phyloP scores from a whole-genome alignment of 2,797 vertebrate species.

The Squalus acanthias region DNA sequence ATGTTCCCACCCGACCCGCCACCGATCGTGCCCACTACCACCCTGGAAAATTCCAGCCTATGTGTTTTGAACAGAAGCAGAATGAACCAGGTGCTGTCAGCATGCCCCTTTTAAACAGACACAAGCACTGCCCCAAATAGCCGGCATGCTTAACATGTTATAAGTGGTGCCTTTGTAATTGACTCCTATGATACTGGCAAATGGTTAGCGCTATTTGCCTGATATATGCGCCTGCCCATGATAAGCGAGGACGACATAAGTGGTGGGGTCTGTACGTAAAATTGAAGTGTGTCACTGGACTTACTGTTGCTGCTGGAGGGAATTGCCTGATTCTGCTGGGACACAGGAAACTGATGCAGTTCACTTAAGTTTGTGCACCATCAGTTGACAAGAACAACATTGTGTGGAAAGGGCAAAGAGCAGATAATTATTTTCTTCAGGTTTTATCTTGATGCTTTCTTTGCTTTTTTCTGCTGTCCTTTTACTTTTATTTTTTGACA shows the following conservation, averaged over 20 bases:
- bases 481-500: background rate
- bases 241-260: background rate
- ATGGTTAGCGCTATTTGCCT: background rate
- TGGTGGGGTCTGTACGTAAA: background rate
- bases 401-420: background rate
- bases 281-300: background rate
- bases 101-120: too few species aligned
- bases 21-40: too few species aligned
- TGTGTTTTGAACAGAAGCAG: too few species aligned
- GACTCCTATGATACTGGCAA: background rate
- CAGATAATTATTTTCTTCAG: conserved; percentile 13
- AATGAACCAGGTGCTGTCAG: too few species aligned
- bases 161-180: background rate
- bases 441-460: background rate
- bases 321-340: background rate
- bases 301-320: background rate
- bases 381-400: background rate
- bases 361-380: background rate
- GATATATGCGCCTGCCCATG: too few species aligned
- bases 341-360: background rate
- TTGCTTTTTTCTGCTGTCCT: background rate
- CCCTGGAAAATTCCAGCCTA: too few species aligned
- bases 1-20: too few species aligned
- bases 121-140: too few species aligned
- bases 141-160: too few species aligned